Evolutionary conservation across 1,140 invertebrate species (phyloP).

Genomic region (Papilio machaon): DNA sequence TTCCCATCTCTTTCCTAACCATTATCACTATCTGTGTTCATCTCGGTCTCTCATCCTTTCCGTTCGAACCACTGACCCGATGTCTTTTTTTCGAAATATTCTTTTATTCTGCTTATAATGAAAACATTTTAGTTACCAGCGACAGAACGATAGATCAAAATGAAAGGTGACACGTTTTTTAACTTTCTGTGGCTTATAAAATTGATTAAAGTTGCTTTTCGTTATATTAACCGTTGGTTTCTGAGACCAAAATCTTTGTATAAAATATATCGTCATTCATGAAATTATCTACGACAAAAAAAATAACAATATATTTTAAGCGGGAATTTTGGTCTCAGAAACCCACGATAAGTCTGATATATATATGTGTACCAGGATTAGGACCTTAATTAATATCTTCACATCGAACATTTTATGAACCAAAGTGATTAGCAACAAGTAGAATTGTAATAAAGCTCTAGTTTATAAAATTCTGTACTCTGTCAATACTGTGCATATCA

Average conservation of each 20-base stretch:
- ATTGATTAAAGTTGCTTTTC: neutral
- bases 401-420: too few relatives aligned
- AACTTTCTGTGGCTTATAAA: neutral
- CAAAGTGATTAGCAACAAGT: neutral
- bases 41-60: conserved; percentile 48
- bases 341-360: too few relatives aligned
- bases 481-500: neutral
- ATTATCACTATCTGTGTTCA: conserved; percentile 37
- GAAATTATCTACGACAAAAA: too few relatives aligned
- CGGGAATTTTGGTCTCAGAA: too few relatives aligned
- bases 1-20: conserved; percentile 57
- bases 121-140: neutral
- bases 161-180: neutral
- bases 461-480: neutral
- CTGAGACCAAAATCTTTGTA: too few relatives aligned
- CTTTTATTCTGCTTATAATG: conserved; percentile 8
- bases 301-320: too few relatives aligned
- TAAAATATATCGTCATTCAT: too few relatives aligned
- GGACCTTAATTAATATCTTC: too few relatives aligned
- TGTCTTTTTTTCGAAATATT: conserved; percentile 12
- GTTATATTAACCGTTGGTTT: too few relatives aligned
- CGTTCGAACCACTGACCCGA: conserved; percentile 32
- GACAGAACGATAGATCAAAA: neutral
- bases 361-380: too few relatives aligned
- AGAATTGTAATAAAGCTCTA: neutral